Evolutionary conservation across 1,140 invertebrate species (phyloP), one percentile per base, ranked within the genome.

Genomic region (Leucophenga varia): DNA sequence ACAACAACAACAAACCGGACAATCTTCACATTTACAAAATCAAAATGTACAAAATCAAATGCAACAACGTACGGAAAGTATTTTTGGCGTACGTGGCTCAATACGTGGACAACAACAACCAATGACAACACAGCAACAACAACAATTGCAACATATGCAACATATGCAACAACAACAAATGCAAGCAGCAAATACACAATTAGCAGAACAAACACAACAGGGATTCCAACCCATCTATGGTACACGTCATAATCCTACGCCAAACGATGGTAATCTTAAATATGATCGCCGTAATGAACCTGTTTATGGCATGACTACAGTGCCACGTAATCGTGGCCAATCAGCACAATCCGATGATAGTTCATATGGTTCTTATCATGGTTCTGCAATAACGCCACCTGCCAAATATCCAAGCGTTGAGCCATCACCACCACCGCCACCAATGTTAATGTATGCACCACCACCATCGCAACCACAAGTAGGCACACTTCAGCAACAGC

Each of bases 41-140:
- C 86, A 89, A 70, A 88, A 89, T 52, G 81, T 84, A 55, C 87
- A 89, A 59, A 88, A 89, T 67, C 84, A 86, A 52, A 55, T 85
- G 59, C 83, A 85, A 48, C 81, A 84, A 55, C 79, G 81, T 40
- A 81, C 79, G 1, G 86, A 88, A 47, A 86, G 85, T 50, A 80
- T 84, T 30, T 86, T 85, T 48, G 83, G 82, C 2, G 79, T 84
- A 47, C 75, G 84, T 12, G 80, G 79, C 0, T 78, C 81, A 18
- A 77, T 78, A 3, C 76, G 35, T 39, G 77, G 34, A 51, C 55
- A 50, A 53, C 59, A 43, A 61, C 75, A 25, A 72, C 50, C 38
- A 37, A 58, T 1, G 32, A 17, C 55, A 51, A 67, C 2, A 74
- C 82, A 52, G 73, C 77, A 53, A 60, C 77, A 49, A 49, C 74